A percentile compares a stretch with the other conserved stretches of the same genome.
phyloP scores from a whole-genome alignment of 2,888 invertebrate genomes.

The Spialia ferax region DNA sequence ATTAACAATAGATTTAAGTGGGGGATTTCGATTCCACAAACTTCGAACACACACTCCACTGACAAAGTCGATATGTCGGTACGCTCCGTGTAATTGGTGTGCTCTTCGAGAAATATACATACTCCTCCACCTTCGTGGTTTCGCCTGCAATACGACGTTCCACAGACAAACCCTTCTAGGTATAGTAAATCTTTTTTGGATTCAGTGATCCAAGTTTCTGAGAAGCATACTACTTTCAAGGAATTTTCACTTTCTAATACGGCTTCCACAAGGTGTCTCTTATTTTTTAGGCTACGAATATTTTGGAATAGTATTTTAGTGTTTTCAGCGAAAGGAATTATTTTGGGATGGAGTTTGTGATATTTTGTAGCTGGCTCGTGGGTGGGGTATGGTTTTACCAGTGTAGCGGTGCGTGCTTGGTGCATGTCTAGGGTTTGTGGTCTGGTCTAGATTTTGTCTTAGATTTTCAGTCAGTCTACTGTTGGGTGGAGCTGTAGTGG shows the following conservation, averaged over 20 bases:
- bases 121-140: not conserved
- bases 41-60: not conserved
- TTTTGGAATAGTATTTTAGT: slow-evolving; percentile 2
- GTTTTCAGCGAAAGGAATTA: not conserved
- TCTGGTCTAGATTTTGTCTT: too few species aligned
- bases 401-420: too few species aligned
- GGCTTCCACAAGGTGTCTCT: not conserved
- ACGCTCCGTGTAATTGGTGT: not conserved
- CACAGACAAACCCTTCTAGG: not conserved
- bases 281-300: slow-evolving; percentile 5
- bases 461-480: too few species aligned
- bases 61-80: not conserved
- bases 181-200: slow-evolving; percentile 1
- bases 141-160: slow-evolving; percentile 1
- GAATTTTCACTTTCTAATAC: not conserved
- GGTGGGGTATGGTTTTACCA: too few species aligned
- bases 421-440: too few species aligned
- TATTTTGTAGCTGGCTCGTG: too few species aligned
- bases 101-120: slow-evolving; percentile 4
- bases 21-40: not conserved
- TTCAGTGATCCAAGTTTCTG: slow-evolving; percentile 3
- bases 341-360: too few species aligned
- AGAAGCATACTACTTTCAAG: not conserved
- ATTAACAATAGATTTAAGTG: not conserved
- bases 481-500: too few species aligned